Base-by-base conservation (phyloP, 2,113 vertebrate genomes). In the Gadus chalcogrammus region DNA sequence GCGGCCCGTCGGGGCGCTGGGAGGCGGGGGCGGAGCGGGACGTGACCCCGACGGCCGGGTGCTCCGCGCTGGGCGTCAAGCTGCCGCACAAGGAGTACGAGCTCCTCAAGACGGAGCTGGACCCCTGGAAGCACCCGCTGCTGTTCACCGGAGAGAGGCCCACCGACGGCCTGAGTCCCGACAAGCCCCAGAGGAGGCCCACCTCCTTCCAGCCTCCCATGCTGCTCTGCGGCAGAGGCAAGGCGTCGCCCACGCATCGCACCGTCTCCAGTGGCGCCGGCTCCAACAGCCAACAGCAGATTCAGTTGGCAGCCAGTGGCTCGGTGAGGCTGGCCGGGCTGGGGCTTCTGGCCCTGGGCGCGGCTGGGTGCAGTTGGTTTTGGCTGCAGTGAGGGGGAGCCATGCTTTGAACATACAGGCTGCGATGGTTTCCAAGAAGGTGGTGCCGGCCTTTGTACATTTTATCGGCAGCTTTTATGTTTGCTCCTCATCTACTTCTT, bases 21-120 rank as follows among this genome's bases (percentile, higher is more conserved):
- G 71, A 81, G 0, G 22, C 90, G 0, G 93, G 94, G 0, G 62
- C 82, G 28, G 95, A 95, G 84, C 91, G 93, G 80, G 95, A 96
- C 12, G 82, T 97, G 69, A 96, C 94, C 0, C 73, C 87, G 66
- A 97, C 96, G 0, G 88, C 91, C 0, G 95, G 95, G 0, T 98
- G 96, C 22, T 63, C 82, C 0, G 87, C 92, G 0, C 71, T 98
- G 88, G 95, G 95, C 35, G 93, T 97, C 87, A 86, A 78, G 66
- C 91, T 98, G 74, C 95, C 95, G 0, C 96, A 98, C 72, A 93
- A 91, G 0, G 96, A 98, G 83, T 96, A 93, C 0, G 95, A 98
- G 79, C 93, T 97, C 4, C 93, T 98, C 89, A 93, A 91, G 85
- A 84, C 76, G 0, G 95, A 97, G 87, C 88, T 80, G 27, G 93